Percentiles rank a stretch among this genome's conserved stretches.
phyloP scores from a whole-genome alignment of 1,140 invertebrate species.

The Rhyzopertha dominica region DNA sequence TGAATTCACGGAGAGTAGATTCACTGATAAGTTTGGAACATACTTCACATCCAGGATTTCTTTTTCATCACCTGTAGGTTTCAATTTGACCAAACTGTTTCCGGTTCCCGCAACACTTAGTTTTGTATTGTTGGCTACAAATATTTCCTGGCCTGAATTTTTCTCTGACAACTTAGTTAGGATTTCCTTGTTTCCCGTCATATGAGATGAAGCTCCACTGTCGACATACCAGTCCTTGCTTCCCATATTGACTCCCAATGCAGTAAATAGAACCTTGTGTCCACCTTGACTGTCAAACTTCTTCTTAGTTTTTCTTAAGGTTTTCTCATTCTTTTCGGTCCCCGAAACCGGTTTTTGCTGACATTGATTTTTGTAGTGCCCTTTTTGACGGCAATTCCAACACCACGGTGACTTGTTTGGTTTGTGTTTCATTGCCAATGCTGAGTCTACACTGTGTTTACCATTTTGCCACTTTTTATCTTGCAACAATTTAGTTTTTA shows the following conservation, averaged over 20 bases:
- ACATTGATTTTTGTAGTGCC: conserved; percentile 25
- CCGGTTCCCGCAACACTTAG: conserved; percentile 9
- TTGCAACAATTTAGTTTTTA: conserved; percentile 39
- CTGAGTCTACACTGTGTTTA: conserved; percentile 8
- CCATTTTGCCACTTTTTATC: conserved; percentile 30
- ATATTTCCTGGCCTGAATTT: conserved; percentile 11
- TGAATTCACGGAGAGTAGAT: conserved; percentile 20
- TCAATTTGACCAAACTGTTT: conserved; percentile 10
- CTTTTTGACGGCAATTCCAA: conserved; percentile 19
- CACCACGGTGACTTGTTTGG: conserved; percentile 13
- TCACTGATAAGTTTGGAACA: conserved; percentile 21
- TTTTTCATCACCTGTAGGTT: conserved; percentile 4
- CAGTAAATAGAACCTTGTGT: conserved; percentile 9
- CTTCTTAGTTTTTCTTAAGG: neutral
- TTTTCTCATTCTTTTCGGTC: conserved; percentile 3
- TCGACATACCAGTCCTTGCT: conserved; percentile 24
- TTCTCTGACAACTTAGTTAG: conserved; percentile 9
- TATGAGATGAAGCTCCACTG: conserved; percentile 21
- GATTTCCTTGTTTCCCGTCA: conserved; percentile 16
- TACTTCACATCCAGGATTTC: conserved; percentile 16
- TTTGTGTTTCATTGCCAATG: conserved; percentile 8
- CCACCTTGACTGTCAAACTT: neutral
- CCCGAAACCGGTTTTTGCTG: too few relatives aligned
- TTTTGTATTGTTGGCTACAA: conserved; percentile 13
- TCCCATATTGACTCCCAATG: neutral